Evolutionary conservation across 2,113 vertebrate species (phyloP).

Genomic region (Empidonax alnorum): DNA sequence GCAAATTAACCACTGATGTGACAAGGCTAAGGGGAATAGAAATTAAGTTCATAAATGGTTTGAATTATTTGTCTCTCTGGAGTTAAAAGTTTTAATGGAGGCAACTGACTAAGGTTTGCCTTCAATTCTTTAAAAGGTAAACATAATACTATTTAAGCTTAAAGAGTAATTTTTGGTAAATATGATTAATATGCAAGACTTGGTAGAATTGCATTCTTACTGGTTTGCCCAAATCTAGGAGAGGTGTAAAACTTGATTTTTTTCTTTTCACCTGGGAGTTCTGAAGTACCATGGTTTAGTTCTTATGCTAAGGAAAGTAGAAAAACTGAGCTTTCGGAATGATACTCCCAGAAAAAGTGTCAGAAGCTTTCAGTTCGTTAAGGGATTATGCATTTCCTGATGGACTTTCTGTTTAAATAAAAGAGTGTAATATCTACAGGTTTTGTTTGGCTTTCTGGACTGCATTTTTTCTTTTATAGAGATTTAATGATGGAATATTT

Average conservation of each 20-base stretch:
- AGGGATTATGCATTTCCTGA: neutral
- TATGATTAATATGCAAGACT: neutral
- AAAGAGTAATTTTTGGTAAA: neutral
- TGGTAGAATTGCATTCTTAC: neutral
- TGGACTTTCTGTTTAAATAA: neutral
- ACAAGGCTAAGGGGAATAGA: neutral
- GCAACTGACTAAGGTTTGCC: neutral
- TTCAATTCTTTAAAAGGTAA: neutral
- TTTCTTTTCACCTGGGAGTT: neutral
- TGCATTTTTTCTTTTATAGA: neutral
- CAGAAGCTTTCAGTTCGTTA: neutral
- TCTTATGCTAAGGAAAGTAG: neutral
- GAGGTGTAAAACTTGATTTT: fast-evolving
- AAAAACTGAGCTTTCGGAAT: neutral
- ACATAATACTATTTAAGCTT: neutral
- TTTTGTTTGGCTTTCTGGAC: neutral
- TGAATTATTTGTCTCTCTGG: neutral
- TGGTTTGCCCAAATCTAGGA: neutral
- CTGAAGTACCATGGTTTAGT: neutral
- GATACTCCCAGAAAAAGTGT: neutral
- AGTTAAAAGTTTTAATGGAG: neutral
- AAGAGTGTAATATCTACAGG: neutral
- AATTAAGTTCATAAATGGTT: neutral
- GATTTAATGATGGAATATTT: neutral
- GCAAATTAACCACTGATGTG: neutral